Evolutionary conservation across 2,113 vertebrate genomes (phyloP).

Genomic region (Seriola quinqueradiata): DNA sequence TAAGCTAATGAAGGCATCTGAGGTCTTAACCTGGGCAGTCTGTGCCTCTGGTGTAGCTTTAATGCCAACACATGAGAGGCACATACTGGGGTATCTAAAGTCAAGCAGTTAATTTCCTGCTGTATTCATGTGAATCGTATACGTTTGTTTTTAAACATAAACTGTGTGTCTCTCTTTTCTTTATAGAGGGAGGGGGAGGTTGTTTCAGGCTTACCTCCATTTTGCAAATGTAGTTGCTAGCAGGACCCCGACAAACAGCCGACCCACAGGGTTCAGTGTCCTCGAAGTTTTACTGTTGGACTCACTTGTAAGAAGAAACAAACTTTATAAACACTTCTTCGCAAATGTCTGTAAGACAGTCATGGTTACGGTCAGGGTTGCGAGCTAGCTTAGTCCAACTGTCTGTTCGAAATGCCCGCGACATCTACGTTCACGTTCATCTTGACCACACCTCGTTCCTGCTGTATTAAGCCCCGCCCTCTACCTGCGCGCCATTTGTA

Average conservation of each 20-base stretch:
- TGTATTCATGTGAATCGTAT: too few relatives aligned
- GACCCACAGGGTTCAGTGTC: neutral
- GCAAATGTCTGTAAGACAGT: neutral
- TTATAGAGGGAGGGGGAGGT: neutral
- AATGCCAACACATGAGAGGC: too few relatives aligned
- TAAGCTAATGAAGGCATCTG: too few relatives aligned
- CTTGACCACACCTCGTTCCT: neutral
- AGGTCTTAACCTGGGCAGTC: too few relatives aligned
- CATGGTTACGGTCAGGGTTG: neutral
- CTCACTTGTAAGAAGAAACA: neutral
- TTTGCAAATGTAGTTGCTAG: neutral
- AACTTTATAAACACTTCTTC: neutral
- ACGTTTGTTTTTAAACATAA: too few relatives aligned
- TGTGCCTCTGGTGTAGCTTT: too few relatives aligned
- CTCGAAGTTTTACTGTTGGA: neutral
- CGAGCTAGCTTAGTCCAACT: neutral
- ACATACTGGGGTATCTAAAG: too few relatives aligned
- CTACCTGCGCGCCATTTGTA: neutral
- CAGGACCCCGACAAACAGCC: neutral
- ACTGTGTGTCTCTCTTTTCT: neutral
- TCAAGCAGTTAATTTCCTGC: too few relatives aligned
- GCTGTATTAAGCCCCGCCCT: neutral
- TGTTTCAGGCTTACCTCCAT: slow-evolving; percentile 1
- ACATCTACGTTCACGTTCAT: neutral
- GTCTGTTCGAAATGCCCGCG: neutral